Conservation (phyloP, 2,797 vertebrate genomes). For the Cyprinodon diabolis region DNA sequence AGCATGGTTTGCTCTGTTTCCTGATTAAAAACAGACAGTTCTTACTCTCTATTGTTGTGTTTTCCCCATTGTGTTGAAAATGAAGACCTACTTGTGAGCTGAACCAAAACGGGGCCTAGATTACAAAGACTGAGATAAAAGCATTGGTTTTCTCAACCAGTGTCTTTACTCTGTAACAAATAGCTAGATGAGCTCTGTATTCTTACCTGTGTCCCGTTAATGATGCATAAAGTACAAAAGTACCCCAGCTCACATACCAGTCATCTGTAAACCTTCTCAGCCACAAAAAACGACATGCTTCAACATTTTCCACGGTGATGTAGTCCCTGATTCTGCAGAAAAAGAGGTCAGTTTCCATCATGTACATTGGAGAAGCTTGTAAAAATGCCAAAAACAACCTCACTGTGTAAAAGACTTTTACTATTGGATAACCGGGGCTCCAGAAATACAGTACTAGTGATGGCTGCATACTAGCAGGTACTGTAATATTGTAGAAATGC, state of each 20-base stretch:
- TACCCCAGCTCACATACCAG: slow-evolving; percentile 68
- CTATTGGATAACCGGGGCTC: neutral
- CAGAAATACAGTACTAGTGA: too few relatives aligned
- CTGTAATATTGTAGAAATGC: too few relatives aligned
- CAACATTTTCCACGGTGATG: slow-evolving; percentile 24
- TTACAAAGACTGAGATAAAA: slow-evolving; percentile 72
- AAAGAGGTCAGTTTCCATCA: slow-evolving; percentile 50
- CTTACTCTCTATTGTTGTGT: neutral
- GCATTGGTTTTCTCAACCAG: slow-evolving; percentile 72
- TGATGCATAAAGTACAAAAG: slow-evolving; percentile 81
- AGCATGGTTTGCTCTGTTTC: neutral
- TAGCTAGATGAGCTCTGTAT: slow-evolving; percentile 68
- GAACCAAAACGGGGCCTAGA: slow-evolving; percentile 76
- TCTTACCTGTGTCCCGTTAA: slow-evolving; percentile 76
- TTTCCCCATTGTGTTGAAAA: slow-evolving; percentile 58
- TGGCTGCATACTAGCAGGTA: too few relatives aligned
- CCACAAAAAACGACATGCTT: slow-evolving; percentile 61
- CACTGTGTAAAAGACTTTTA: neutral
- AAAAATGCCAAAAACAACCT: slow-evolving; percentile 7
- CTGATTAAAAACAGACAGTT: neutral
- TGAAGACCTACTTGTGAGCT: slow-evolving; percentile 73
- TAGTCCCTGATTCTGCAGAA: slow-evolving; percentile 67
- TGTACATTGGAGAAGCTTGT: slow-evolving; percentile 38
- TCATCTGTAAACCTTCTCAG: slow-evolving; percentile 68
- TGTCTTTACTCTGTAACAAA: slow-evolving; percentile 65